Percentiles rank a stretch among this genome's conserved stretches.
These are phyloP conservation scores for Noturus placidus DNA, from an alignment of 2,113 vertebrate genomes.

Conservation along the genomic window DNA sequence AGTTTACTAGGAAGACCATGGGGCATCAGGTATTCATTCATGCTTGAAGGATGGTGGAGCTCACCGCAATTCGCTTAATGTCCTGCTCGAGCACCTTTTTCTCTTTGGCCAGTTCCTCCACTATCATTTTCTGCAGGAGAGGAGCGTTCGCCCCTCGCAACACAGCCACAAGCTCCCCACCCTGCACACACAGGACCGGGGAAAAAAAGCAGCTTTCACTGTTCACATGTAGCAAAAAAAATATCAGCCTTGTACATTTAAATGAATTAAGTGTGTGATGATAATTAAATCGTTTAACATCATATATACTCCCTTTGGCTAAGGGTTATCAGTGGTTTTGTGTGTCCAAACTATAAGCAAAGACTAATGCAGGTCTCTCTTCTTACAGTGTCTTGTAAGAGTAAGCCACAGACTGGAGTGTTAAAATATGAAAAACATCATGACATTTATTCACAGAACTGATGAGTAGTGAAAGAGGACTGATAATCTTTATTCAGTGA, in stretches of 20 bases:
- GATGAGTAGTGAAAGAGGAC: neutral
- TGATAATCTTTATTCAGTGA: neutral
- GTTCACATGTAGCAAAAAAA: neutral
- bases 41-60: slow-evolving; percentile 20
- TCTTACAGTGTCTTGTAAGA: neutral
- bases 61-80: slow-evolving; percentile 75
- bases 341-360: neutral
- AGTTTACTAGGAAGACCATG: neutral
- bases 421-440: neutral
- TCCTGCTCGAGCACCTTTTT: slow-evolving; percentile 74
- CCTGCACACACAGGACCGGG: slow-evolving; percentile 65
- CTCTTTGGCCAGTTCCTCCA: slow-evolving; percentile 80
- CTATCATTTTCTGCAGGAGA: slow-evolving; percentile 82
- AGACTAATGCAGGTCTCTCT: neutral
- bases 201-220: neutral
- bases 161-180: slow-evolving; percentile 81
- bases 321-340: neutral
- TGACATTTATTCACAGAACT: neutral
- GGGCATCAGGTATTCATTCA: neutral
- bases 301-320: neutral
- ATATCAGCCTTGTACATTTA: neutral
- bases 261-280: neutral
- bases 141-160: slow-evolving; percentile 83
- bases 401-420: neutral
- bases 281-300: neutral